Evolutionary conservation across 1,140 invertebrate species (phyloP), one percentile per base, ranked within the genome.

Genomic region (Nasonia vitripennis): DNA sequence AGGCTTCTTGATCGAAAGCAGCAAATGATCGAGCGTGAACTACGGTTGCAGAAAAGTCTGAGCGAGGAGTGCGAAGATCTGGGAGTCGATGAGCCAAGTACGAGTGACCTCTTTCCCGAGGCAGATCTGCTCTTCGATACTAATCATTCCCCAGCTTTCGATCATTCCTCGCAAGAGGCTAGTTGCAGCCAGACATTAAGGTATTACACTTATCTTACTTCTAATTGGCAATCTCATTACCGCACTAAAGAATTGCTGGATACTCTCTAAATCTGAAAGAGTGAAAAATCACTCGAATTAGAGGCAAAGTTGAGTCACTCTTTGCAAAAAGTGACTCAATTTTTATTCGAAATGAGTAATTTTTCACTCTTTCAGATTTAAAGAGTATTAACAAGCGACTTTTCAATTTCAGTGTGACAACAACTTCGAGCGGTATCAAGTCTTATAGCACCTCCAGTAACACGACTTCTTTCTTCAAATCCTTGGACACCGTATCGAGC

Each of bases 11-110:
- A 94, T 68, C 89, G 92, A 70, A 94, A 87, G 91, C 94, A 48
- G 93, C 94, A 0, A 20, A 94, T 94, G 2, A 89, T 95, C 4
- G 95, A 95, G 87, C 91, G 94, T n/a, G 95, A 95, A 88, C 87
- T 95, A 37, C 92, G 93, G 71, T 89, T 94, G 2, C 95, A 96
- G 91, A 96, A 96, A 90, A 96, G 95, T 51, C 90, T 96, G 9
- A 96, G 96, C 0, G 96, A 96, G 89, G 96, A 97, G 89, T 96
- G 96, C 90, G 96, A 96, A 88, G 96, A 96, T 89, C 91, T 96
- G 2, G 96, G 96, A 17, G 96, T 97, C 12, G 96, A 96, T 86
- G 96, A 96, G 67, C 96, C 96, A 0, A 96, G 96, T 71, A 96
- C 96, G 0, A 96, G 96, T 84, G 96, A 97, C 88, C 91, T 96